Evolutionary conservation across 2,797 vertebrate genomes (phyloP).

Genomic region (Tapera naevia): DNA sequence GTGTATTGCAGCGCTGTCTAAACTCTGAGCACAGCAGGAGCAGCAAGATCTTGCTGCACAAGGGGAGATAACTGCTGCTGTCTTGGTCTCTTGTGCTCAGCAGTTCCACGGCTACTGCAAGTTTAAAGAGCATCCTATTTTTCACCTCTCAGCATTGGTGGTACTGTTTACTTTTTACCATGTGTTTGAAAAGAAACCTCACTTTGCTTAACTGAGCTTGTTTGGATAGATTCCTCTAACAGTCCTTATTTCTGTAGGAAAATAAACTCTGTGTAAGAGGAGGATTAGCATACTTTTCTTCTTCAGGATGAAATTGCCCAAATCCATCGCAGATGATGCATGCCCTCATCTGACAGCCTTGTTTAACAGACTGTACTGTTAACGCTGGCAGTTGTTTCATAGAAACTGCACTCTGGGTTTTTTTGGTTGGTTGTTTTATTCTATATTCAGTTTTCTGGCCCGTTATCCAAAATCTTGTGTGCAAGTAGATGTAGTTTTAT

Average conservation of each 20-base stretch:
- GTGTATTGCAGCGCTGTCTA: background rate
- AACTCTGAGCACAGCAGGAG: background rate
- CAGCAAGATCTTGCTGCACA: background rate
- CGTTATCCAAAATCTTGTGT: background rate
- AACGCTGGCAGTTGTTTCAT: background rate
- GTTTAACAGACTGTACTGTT: background rate
- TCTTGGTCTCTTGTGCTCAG: background rate
- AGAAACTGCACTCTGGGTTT: background rate
- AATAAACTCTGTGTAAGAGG: background rate
- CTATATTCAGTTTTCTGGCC: background rate
- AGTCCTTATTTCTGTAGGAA: background rate
- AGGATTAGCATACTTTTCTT: background rate
- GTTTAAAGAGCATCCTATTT: background rate
- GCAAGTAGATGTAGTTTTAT: background rate
- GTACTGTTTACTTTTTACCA: background rate
- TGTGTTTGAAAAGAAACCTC: background rate
- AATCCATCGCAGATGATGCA: background rate
- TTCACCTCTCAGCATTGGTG: background rate
- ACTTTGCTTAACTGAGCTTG: background rate
- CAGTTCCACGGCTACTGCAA: background rate
- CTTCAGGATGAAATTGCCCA: background rate
- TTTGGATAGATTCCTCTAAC: background rate
- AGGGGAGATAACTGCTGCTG: background rate
- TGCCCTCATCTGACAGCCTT: background rate
- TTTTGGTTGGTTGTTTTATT: background rate